Base-by-base conservation (phyloP, 2,888 invertebrate genomes). In the Oscheius myriophilus region DNA sequence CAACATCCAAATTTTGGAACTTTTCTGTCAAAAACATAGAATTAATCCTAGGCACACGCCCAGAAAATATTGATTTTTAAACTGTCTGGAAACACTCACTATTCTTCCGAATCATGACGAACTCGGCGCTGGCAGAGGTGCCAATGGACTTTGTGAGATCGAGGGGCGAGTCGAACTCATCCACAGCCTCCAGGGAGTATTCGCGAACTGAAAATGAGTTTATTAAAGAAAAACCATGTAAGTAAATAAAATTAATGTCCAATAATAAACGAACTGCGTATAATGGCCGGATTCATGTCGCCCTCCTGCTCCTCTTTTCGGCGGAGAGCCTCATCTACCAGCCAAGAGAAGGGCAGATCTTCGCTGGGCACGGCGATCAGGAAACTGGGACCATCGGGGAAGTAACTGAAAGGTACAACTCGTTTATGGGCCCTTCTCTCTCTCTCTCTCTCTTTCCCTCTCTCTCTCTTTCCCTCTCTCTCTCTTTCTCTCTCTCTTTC, bases 101-200 rank as follows among this genome's bases (percentile, higher is more conserved):
- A 53, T 80, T 80, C 61, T 73, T 77, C 11, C 76, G 59, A 25
- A 76, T 59, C 68, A 80, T 72, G 7, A 80, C 80, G 46, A 78
- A 80, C 52, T 78, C 78, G 0, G 65, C 61, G 42, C 70, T 57
- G 3, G 67, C 46, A 0, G 73, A 69, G 16, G 72, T 65, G 0
- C 68, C 65, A 12, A 80, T 76, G 11, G 75, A 64, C 12, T 58
- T 43, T 42, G 75, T 73, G 1, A 72, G 63, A 49, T 78, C 73
- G 12, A 78, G 49, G 16, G 57, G 57, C n/a, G 65, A 68, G 26
- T 73, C 80, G 52, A 76, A 72, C 16, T 59, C 21, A 25, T 77
- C 75, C 2, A 76, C 65, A 2, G 73, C 59, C 66, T 80, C 80
- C 21, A 80, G 43, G 33, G 63, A 70, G 57, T 78, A 80, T 43